These are phyloP conservation scores for Drosophila burlai DNA, from an alignment of 1,140 invertebrate species.

Conservation along the genomic window DNA sequence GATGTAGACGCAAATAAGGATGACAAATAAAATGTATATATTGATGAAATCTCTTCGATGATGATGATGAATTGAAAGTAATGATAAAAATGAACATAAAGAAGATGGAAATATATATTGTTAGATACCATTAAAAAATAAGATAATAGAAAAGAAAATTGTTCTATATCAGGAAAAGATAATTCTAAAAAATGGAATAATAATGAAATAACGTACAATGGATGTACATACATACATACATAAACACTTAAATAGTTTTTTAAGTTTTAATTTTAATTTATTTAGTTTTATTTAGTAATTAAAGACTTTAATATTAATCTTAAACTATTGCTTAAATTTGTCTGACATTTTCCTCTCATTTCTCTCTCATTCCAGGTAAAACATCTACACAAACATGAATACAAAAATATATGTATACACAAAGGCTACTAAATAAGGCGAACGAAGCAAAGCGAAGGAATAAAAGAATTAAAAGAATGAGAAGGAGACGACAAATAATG, in stretches of 20 bases:
- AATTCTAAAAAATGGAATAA: no score
- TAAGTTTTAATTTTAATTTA: neutral
- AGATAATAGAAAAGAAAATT: no score
- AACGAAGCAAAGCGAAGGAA: constrained; percentile 3
- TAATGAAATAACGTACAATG: no score
- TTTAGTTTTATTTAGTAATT: neutral
- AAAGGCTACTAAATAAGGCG: neutral
- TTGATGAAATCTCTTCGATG: neutral
- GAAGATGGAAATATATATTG: no score
- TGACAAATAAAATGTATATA: no score
- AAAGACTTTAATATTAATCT: neutral
- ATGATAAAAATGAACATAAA: no score
- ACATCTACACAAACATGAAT: constrained; percentile 29
- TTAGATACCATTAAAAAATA: no score
- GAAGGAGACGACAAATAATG: constrained; percentile 4
- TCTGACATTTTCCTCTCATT: neutral
- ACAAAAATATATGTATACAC: neutral
- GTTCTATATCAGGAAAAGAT: no score
- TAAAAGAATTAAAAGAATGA: neutral
- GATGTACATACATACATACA: neutral
- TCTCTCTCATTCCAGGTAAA: constrained; percentile 62
- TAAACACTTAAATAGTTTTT: neutral
- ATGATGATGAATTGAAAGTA: no score
- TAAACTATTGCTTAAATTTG: constrained; percentile 23
- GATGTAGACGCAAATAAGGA: neutral